Base-by-base conservation (phyloP, 2,113 vertebrate species). In the Pleuronectes platessa region DNA sequence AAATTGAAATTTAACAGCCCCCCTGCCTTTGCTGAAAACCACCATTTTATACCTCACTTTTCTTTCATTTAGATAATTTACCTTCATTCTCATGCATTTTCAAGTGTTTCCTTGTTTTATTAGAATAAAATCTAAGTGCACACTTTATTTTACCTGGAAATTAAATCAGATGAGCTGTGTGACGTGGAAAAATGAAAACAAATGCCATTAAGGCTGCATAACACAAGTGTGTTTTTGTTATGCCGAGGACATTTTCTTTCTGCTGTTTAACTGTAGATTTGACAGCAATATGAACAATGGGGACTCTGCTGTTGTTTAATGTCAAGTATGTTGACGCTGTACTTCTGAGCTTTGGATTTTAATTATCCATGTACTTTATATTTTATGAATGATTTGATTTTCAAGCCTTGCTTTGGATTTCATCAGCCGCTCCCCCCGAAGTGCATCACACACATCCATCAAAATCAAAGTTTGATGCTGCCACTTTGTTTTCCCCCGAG, bases 391-490 rank as follows among this genome's bases (percentile, higher is more conserved):
- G 21, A 64, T 76, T 69, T 0, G 49, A 71, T 74, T 74, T 76
- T 71, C 54, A 37, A 27, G 42, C 60, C 55, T 86, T 76, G 64
- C 79, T 64, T 70, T 61, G 67, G 61, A 76, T 86, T 81, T 73
- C 69, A 82, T 82, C 80, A 79, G 51, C 0, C n/a, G 67, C 71
- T 35, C 66, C 47, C 26, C 26, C 31, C 54, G 26, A 69, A 66
- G 69, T 58, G 67, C 59, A 47, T 78, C 72, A 59, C 3, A 37
- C 70, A 65, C 82, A 86, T 86, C 72, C 51, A 45, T 87, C 70
- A 83, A 60, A 84, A 71, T 71, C 26, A 81, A 64, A 70, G 61
- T 56, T 65, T 51, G 26, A 67, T 42, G 20, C 63, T 26, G 5
- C 53, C 59, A 68, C 59, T 78, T 73, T 67, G 67, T 63, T 76